Base-by-base conservation (phyloP, 2,113 vertebrate genomes). In the Dicerorhinus sumatrensis region DNA sequence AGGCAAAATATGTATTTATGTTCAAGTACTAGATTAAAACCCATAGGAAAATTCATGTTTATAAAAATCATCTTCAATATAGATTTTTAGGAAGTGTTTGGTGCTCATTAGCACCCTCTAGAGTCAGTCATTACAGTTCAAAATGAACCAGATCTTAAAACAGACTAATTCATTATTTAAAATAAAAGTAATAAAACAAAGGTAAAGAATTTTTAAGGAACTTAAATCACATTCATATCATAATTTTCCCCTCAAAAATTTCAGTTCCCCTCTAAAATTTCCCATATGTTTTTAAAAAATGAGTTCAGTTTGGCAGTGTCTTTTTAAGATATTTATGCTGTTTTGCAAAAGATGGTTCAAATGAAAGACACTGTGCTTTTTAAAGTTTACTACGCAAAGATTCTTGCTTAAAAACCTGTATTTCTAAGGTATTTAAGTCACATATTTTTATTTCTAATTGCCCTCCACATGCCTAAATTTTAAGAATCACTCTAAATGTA, bases 21-120 rank as follows among this genome's bases (percentile, higher is more conserved):
- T 89, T 80, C 90, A 96, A 80, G 96, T 79, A 84, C 14, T 70
- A 70, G 6, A 87, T 88, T 79, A 97, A 97, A 96, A 92, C 25
- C 5, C 54, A 83, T 70, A 95, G 2, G 25, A 60, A 93, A 82
- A 9, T 60, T 82, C 20, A 94, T 48, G 89, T 82, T 60, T 86
- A 89, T 92, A 84, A 90, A 97, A 88, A 85, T 92, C 29, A 72
- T 33, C 29, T n/a, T 92, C 67, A 72, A 11, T 77, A 48, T 83
- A 76, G 92, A 70, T 91, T 75, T 92, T 73, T 80, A 79, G 58
- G 27, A 83, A 70, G 62, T 75, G 63, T 76, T 8, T 60, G 6
- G 88, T 75, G 93, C 96, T 97, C 98, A 54, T 91, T 91, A 98
- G 98, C 95, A 89, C 98, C 98, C 98, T 94, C 98, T 98, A 98